Evolutionary conservation across 2,888 invertebrate genomes (phyloP).

Genomic region (Lasioglossum figueresi): DNA sequence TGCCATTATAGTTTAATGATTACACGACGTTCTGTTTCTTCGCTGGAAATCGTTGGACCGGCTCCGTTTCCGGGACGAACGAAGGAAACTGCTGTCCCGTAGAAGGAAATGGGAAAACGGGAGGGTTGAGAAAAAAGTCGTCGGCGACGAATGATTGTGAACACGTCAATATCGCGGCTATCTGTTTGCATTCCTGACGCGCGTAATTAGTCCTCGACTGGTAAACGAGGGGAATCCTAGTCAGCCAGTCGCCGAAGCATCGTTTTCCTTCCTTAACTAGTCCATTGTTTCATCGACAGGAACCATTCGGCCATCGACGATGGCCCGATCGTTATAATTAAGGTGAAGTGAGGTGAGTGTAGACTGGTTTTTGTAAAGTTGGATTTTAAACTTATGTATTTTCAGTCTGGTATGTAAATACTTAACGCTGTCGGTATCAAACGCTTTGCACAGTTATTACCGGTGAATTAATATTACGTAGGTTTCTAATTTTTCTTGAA

Average conservation of each 20-base stretch:
- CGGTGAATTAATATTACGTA: too few species aligned
- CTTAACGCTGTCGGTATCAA: too few species aligned
- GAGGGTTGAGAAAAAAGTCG: not conserved
- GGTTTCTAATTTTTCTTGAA: too few species aligned
- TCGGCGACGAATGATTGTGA: not conserved
- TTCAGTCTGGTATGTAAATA: too few species aligned
- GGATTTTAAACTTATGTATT: too few species aligned
- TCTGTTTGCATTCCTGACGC: not conserved
- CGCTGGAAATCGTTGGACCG: conserved; percentile 37
- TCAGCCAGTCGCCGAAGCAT: conserved; percentile 20
- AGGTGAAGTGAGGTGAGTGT: too few species aligned
- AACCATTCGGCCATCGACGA: not conserved
- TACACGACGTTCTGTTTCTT: conserved; percentile 19
- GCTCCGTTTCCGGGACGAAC: conserved; percentile 41
- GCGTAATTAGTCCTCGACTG: not conserved
- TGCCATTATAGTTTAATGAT: conserved; percentile 27
- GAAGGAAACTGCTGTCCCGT: conserved; percentile 1
- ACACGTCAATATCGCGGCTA: not conserved
- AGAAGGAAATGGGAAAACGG: conserved; percentile 46
- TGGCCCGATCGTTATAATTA: conserved; percentile 30
- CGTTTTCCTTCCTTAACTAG: conserved; percentile 67
- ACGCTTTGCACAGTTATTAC: too few species aligned
- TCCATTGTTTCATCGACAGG: conserved; percentile 69
- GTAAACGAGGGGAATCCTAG: conserved; percentile 61
- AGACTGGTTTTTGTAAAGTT: too few species aligned